Evolutionary conservation across 2,888 invertebrate species (phyloP).

Genomic region (Chironomus tentans): DNA sequence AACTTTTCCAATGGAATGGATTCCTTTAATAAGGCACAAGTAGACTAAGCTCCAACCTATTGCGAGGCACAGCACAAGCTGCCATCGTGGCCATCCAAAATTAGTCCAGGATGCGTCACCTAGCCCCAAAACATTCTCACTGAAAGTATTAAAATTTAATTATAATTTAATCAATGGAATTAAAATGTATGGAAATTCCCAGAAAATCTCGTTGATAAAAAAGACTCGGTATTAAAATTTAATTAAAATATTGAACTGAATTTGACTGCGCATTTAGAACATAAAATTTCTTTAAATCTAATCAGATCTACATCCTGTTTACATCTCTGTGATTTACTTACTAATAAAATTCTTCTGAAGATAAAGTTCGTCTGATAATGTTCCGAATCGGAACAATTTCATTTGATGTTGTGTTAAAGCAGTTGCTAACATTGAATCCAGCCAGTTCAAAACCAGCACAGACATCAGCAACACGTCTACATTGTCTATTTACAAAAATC

Average conservation of each 20-base stretch:
- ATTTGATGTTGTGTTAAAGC: constrained; percentile 38
- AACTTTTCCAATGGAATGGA: constrained; percentile 84
- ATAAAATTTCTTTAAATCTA: too few relatives aligned
- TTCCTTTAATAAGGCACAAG: constrained; percentile 79
- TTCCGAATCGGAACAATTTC: constrained; percentile 44
- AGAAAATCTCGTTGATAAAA: too few relatives aligned
- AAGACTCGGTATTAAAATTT: too few relatives aligned
- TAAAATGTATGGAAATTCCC: neutral
- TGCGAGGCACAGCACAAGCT: constrained; percentile 66
- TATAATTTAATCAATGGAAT: neutral
- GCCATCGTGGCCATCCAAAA: constrained; percentile 61
- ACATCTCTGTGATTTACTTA: too few relatives aligned
- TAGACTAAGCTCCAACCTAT: constrained; percentile 76
- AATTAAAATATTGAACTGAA: too few relatives aligned
- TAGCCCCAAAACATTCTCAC: constrained; percentile 68
- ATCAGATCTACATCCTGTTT: too few relatives aligned
- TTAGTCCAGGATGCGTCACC: constrained; percentile 60
- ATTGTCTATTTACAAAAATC: constrained; percentile 48
- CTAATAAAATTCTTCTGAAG: constrained; percentile 61
- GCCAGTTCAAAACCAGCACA: constrained; percentile 42
- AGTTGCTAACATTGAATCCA: constrained; percentile 44
- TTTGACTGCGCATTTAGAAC: too few relatives aligned
- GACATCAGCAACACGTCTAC: constrained; percentile 45
- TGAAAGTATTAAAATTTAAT: constrained; percentile 38
- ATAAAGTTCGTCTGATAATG: constrained; percentile 48